These are phyloP conservation scores for Patella caerulea DNA, from an alignment of 2,888 invertebrate genomes.

Conservation along the genomic window DNA sequence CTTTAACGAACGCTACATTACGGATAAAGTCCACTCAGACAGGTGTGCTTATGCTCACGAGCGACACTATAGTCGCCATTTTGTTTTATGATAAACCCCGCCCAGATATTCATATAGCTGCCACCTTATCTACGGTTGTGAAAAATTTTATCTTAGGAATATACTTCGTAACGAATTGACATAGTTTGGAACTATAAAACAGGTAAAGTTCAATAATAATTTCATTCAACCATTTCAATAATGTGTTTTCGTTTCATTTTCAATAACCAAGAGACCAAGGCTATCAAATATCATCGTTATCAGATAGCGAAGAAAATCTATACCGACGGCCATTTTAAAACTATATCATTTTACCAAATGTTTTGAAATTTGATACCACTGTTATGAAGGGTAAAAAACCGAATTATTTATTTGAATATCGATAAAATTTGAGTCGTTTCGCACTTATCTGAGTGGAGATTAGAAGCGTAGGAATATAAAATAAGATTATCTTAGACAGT, in stretches of 20 bases:
- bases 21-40: no score
- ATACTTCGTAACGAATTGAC: background rate
- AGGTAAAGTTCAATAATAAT: constrained; percentile 1
- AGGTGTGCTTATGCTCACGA: no score
- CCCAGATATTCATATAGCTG: background rate
- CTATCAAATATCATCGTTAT: background rate
- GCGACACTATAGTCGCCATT: constrained; percentile 3
- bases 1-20: no score
- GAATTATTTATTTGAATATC: background rate
- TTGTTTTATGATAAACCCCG: background rate
- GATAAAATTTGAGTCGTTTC: background rate
- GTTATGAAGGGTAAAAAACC: background rate
- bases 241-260: background rate
- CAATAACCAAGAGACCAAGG: background rate
- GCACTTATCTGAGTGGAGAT: background rate
- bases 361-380: constrained; percentile 7
- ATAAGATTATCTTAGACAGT: no score
- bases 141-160: constrained; percentile 1
- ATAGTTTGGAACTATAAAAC: constrained; percentile 2
- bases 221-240: constrained; percentile 1
- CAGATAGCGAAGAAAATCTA: no score
- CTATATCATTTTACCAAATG: background rate
- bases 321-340: background rate
- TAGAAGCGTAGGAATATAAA: no score
- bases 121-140: background rate